Evolutionary conservation across 2,113 vertebrate genomes (phyloP).

Genomic region (Amazona vittata): DNA sequence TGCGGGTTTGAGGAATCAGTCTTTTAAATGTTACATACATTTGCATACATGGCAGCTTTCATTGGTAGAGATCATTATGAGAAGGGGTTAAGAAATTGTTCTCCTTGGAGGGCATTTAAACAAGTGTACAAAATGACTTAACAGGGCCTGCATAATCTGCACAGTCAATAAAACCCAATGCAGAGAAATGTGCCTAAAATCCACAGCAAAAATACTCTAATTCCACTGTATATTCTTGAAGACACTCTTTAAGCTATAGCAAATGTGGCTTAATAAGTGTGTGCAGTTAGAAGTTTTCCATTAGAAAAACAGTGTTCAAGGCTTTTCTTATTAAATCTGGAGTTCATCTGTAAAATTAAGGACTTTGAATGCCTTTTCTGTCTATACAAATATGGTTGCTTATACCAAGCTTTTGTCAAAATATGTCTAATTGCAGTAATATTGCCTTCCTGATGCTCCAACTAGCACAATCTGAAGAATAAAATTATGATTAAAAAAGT

Average conservation of each 20-base stretch:
- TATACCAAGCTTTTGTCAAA: not conserved
- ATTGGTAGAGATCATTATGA: not conserved
- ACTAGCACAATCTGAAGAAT: not conserved
- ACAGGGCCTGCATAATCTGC: not conserved
- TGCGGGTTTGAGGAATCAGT: not conserved
- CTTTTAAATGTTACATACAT: not conserved
- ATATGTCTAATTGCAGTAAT: not conserved
- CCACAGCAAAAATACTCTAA: not conserved
- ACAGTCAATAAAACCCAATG: not conserved
- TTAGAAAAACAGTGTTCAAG: not conserved
- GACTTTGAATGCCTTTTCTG: not conserved
- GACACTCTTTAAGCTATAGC: not conserved
- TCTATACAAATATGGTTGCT: not conserved
- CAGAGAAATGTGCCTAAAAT: not conserved
- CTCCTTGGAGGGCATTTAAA: not conserved
- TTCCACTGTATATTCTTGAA: not conserved
- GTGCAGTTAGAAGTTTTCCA: not conserved
- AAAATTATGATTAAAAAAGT: not conserved
- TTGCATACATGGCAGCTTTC: not conserved
- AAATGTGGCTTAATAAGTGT: not conserved
- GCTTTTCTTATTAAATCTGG: not conserved
- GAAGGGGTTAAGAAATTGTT: not conserved
- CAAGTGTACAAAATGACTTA: not conserved
- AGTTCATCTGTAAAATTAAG: not conserved
- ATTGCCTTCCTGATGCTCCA: not conserved